phyloP scores from a whole-genome alignment of 2,113 vertebrate genomes.

The Ptychochromis oligacanthus region DNA sequence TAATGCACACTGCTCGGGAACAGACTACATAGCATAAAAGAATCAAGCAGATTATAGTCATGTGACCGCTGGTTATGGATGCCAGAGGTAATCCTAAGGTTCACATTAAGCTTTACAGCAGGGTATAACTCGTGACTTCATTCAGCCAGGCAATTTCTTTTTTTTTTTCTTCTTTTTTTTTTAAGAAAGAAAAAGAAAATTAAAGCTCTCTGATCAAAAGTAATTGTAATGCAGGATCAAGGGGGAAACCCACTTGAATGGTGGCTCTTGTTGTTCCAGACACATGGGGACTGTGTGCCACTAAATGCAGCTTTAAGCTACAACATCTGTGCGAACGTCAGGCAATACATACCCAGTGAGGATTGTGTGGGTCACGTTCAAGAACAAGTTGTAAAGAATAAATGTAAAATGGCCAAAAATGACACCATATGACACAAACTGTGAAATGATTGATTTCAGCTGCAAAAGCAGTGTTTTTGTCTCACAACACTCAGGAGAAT shows the following conservation, averaged over 20 bases:
- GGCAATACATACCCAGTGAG: conserved; percentile 13
- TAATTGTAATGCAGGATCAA: conserved; percentile 54
- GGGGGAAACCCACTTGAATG: conserved; percentile 36
- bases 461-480: background rate
- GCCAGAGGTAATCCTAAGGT: conserved; percentile 24
- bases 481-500: background rate
- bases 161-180: no score
- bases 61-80: conserved; percentile 25
- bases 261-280: conserved; percentile 56
- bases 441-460: background rate
- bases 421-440: background rate
- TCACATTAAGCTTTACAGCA: conserved; percentile 26
- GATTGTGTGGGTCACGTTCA: background rate
- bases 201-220: conserved; percentile 13
- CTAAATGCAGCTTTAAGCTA: conserved; percentile 32
- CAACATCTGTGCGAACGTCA: conserved; percentile 36
- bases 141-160: background rate
- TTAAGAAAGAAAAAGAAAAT: background rate
- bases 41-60: conserved; percentile 15
- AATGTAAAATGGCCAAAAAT: background rate
- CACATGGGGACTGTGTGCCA: conserved; percentile 56
- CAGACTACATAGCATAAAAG: background rate
- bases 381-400: background rate
- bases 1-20: background rate
- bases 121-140: conserved; percentile 35